These are phyloP conservation scores for Spodoptera littoralis DNA, from an alignment of 2,888 invertebrate genomes.

Conservation along the genomic window DNA sequence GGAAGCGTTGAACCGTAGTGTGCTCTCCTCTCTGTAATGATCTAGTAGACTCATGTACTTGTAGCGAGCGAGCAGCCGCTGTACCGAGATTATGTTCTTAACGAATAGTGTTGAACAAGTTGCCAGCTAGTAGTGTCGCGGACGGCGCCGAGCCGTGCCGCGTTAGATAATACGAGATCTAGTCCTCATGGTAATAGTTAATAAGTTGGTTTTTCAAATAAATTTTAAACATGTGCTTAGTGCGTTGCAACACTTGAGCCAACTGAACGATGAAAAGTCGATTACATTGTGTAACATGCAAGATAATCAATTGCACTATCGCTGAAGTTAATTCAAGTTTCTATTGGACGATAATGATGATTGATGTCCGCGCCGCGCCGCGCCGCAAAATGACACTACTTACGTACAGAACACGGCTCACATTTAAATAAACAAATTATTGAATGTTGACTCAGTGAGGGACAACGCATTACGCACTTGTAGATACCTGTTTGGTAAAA, in stretches of 20 bases:
- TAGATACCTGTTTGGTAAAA: constrained; percentile 19
- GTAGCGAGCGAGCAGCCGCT: too few relatives aligned
- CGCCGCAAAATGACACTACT: too few relatives aligned
- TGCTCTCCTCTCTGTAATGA: too few relatives aligned
- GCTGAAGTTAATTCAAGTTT: constrained; percentile 22
- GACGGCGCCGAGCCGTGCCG: constrained; percentile 29
- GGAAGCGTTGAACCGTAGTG: too few relatives aligned
- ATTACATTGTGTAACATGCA: constrained; percentile 40
- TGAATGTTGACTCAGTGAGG: constrained; percentile 33
- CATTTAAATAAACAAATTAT: background rate
- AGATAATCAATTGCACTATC: constrained; percentile 36
- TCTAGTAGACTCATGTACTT: too few relatives aligned
- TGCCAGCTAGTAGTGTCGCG: constrained; percentile 7
- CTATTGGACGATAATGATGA: too few relatives aligned
- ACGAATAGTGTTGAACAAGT: too few relatives aligned
- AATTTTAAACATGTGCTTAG: constrained; percentile 27
- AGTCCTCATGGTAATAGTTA: constrained; percentile 50
- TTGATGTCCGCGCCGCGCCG: too few relatives aligned
- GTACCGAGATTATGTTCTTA: too few relatives aligned
- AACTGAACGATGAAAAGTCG: constrained; percentile 21
- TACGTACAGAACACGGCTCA: too few relatives aligned
- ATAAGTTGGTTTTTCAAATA: constrained; percentile 32
- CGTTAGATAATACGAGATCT: constrained; percentile 49
- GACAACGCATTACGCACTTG: constrained; percentile 19
- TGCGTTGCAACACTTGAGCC: constrained; percentile 30